Conservation (phyloP, 37 sponge, comb jelly and placozoan species). For the Axinella damicornis region DNA sequence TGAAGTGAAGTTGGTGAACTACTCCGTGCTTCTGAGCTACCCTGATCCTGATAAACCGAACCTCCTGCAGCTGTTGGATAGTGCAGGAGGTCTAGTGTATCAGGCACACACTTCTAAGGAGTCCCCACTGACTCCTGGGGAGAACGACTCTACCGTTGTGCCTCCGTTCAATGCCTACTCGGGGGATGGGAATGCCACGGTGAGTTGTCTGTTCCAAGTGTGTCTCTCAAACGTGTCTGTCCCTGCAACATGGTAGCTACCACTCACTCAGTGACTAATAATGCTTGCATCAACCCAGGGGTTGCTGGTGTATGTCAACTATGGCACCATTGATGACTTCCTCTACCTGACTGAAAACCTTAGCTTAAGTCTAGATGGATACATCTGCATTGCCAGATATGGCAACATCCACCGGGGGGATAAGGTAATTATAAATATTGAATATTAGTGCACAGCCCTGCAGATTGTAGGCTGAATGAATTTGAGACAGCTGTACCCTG, state of each 20-base stretch:
- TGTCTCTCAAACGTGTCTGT: too few species aligned
- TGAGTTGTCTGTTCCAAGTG: slow-evolving; percentile 1
- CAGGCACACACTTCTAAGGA: slow-evolving; percentile 54
- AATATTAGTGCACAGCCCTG: too few species aligned
- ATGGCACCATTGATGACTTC: slow-evolving; percentile 83
- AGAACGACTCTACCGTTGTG: slow-evolving; percentile 63
- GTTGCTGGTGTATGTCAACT: slow-evolving; percentile 89
- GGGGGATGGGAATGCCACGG: slow-evolving; percentile 51
- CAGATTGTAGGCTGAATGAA: too few species aligned
- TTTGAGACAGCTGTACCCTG: too few species aligned
- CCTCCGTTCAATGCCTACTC: slow-evolving; percentile 81
- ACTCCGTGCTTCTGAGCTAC: slow-evolving; percentile 68
- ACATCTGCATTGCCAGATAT: slow-evolving; percentile 82
- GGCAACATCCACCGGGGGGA: slow-evolving; percentile 77
- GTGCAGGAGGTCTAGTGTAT: slow-evolving; percentile 26
- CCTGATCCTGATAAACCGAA: slow-evolving; percentile 63
- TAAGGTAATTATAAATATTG: too few species aligned
- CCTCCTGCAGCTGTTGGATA: slow-evolving; percentile 21
- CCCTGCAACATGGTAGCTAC: too few species aligned
- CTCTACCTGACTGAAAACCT: slow-evolving; percentile 39
- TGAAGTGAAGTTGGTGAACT: slow-evolving; percentile 67
- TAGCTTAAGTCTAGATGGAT: slow-evolving; percentile 31
- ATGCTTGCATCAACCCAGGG: slow-evolving; percentile 31
- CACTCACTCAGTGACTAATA: too few species aligned
- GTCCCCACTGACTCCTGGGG: slow-evolving; percentile 58